phyloP scores from a whole-genome alignment of 1,140 invertebrate species.

The Samia ricini region DNA sequence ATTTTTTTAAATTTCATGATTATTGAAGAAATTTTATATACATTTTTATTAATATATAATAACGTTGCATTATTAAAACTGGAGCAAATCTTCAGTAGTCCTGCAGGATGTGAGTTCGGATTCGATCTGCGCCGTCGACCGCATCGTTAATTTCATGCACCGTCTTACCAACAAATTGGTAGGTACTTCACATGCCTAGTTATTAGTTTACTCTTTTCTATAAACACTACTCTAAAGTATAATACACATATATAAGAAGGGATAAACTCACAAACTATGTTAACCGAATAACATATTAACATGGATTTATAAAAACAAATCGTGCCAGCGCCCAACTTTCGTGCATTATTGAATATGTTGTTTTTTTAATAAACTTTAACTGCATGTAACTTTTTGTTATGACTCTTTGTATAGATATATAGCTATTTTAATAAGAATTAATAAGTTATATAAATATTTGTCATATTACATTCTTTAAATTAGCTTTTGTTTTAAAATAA shows the following conservation, averaged over 20 bases:
- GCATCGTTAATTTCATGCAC: slow-evolving; percentile 6
- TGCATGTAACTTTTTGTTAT: no score
- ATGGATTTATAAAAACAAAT: no score
- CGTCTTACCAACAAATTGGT: slow-evolving; percentile 2
- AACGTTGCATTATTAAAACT: background rate
- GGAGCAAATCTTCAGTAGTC: background rate
- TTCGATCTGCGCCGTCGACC: background rate
- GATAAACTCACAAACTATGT: background rate
- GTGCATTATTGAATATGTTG: no score
- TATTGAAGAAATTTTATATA: no score
- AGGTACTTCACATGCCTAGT: background rate
- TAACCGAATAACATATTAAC: background rate
- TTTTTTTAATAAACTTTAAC: no score
- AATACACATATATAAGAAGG: background rate
- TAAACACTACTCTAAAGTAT: background rate
- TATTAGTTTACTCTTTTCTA: background rate
- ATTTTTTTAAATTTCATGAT: no score
- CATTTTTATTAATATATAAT: background rate
- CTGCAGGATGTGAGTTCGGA: background rate
- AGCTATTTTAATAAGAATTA: no score
- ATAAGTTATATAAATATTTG: no score
- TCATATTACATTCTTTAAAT: no score
- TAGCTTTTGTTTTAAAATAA: no score
- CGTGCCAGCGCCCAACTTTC: no score
- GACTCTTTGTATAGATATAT: no score